Evolutionary conservation across 1,140 invertebrate genomes (phyloP).

Genomic region (Rhopalosiphum padi): DNA sequence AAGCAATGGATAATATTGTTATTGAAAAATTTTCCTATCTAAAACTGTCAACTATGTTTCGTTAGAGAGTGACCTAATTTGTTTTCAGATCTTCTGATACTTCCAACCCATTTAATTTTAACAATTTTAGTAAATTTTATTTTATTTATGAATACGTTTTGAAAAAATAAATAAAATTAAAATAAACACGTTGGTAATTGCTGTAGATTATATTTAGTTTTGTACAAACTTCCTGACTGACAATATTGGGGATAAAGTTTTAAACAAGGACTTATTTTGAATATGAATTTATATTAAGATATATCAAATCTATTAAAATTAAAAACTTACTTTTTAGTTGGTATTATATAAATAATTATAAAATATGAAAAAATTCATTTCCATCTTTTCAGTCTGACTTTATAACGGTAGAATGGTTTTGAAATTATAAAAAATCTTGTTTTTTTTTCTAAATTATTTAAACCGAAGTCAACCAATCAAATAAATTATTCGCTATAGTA

Average conservation of each 20-base stretch:
- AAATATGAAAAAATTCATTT: not conserved
- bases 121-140: not conserved
- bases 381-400: not conserved
- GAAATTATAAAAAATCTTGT: not conserved
- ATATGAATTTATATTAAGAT: not conserved
- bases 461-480: not conserved
- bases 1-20: not conserved
- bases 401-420: not conserved
- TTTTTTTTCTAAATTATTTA: not conserved
- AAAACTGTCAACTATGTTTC: not conserved
- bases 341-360: not conserved
- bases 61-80: not conserved
- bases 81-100: not conserved
- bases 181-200: not conserved
- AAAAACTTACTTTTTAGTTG: not conserved
- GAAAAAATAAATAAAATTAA: not conserved
- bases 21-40: not conserved
- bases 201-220: not conserved
- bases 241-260: not conserved
- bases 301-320: not conserved
- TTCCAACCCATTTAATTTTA: not conserved
- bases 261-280: not conserved
- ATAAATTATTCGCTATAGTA: not conserved
- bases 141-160: not conserved
- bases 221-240: not conserved